These are phyloP conservation scores for Periparus ater DNA, from an alignment of 2,797 vertebrate genomes.

Conservation along the genomic window DNA sequence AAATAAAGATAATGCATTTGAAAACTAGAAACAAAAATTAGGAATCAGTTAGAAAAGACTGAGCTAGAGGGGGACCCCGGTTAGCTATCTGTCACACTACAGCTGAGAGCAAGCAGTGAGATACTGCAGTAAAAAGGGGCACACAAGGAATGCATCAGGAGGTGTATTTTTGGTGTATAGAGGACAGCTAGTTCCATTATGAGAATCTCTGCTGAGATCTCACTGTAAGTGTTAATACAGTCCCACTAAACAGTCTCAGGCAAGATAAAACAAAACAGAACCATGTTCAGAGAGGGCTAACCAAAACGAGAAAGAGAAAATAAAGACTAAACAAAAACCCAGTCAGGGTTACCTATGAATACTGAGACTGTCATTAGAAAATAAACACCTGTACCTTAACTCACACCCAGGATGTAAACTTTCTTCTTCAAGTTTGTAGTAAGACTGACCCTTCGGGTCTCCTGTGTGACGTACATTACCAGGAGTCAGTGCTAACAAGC, in stretches of 20 bases:
- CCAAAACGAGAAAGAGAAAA: neutral
- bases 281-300: neutral
- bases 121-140: neutral
- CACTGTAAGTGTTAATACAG: neutral
- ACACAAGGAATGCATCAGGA: neutral
- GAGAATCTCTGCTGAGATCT: neutral
- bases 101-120: neutral
- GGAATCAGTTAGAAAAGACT: neutral
- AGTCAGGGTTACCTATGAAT: neutral
- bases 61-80: neutral
- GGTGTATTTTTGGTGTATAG: neutral
- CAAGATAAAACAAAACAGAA: neutral
- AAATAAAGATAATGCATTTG: conserved; percentile 37
- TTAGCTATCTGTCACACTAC: neutral
- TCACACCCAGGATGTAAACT: neutral
- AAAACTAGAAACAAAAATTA: conserved; percentile 52
- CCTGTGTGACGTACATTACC: neutral
- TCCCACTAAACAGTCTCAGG: neutral
- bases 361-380: neutral
- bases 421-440: neutral
- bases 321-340: neutral
- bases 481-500: neutral
- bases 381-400: fast-evolving
- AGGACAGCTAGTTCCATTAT: neutral
- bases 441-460: neutral